A percentile compares a stretch with the other conserved stretches of the same genome.
Conservation (phyloP, 2,113 vertebrate genomes). For the Platichthys stellatus region DNA sequence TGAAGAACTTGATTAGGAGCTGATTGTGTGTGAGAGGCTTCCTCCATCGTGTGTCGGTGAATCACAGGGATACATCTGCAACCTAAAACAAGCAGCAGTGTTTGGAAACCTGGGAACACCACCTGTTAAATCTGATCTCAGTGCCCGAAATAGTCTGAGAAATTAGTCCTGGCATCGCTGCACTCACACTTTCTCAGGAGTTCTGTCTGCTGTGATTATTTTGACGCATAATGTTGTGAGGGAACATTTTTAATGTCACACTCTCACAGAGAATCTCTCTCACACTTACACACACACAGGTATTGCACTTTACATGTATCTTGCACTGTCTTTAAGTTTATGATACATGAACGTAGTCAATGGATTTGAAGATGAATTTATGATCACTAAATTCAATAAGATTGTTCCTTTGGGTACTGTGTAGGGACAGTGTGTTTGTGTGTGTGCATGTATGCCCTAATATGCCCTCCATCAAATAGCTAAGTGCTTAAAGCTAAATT, state of each 20-base stretch:
- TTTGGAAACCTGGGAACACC: constrained; percentile 45
- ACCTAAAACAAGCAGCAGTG: constrained; percentile 46
- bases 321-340: constrained; percentile 10
- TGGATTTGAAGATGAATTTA: neutral
- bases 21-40: constrained; percentile 58
- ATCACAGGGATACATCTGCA: constrained; percentile 48
- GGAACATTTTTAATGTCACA: neutral
- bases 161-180: neutral
- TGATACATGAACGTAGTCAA: neutral
- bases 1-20: constrained; percentile 30
- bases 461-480: too few relatives aligned
- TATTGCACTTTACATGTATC: constrained; percentile 22
- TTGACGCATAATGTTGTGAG: neutral
- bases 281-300: constrained; percentile 3
- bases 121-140: constrained; percentile 55
- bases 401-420: too few relatives aligned
- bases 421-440: too few relatives aligned
- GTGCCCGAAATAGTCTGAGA: constrained; percentile 36
- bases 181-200: neutral
- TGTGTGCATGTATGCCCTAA: too few relatives aligned
- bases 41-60: constrained; percentile 32
- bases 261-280: neutral
- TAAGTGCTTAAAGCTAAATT: too few relatives aligned
- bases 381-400: too few relatives aligned
- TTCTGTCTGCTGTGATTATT: neutral